A percentile compares a stretch with the other conserved stretches of the same genome.
Conservation (phyloP, 2,888 invertebrate genomes). For the Lysandra bellargus region DNA sequence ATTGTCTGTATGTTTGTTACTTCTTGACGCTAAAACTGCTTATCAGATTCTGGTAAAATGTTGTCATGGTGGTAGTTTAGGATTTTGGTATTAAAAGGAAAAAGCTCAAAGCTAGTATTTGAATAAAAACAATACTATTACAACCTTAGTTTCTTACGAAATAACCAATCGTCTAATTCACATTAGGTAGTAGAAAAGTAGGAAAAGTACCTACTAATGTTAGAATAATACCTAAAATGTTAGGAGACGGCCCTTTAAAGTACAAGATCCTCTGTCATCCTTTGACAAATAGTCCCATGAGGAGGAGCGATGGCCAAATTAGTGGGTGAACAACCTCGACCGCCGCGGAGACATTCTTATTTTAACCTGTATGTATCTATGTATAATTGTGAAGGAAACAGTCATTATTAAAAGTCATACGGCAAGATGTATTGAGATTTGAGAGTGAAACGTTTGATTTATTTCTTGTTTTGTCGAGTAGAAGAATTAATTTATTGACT, state of each 20-base stretch:
- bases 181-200: not conserved
- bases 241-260: no score
- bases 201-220: not conserved
- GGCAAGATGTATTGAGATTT: not conserved
- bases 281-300: conserved; percentile 69
- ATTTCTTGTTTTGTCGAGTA: not conserved
- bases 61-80: not conserved
- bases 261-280: conserved; percentile 55
- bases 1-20: not conserved
- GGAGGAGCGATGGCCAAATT: conserved; percentile 71
- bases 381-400: conserved; percentile 37
- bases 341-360: conserved; percentile 75
- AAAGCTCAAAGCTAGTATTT: no score
- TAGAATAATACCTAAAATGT: no score
- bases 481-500: not conserved
- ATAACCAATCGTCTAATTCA: no score
- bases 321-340: conserved; percentile 78
- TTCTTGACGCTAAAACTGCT: not conserved
- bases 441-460: not conserved
- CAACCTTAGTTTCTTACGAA: no score
- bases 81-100: not conserved
- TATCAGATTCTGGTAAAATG: not conserved
- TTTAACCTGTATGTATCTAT: conserved; percentile 60
- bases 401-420: conserved; percentile 19
- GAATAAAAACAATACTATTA: no score